These are phyloP conservation scores for Caenorhabditis macrosperma DNA, from an alignment of 2,888 invertebrate species.

Conservation along the genomic window DNA sequence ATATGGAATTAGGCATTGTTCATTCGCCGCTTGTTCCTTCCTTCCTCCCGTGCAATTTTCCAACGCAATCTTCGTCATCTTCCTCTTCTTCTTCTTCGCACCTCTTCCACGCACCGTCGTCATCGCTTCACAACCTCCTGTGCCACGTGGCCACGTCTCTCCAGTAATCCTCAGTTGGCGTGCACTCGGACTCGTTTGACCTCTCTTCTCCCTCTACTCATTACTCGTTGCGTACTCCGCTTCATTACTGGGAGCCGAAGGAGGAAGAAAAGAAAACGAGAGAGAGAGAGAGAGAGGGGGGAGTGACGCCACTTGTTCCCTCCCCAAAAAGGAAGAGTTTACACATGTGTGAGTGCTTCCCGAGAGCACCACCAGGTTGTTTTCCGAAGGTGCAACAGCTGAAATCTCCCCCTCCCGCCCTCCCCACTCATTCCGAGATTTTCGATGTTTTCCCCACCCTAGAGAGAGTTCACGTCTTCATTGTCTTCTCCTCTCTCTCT, in stretches of 20 bases:
- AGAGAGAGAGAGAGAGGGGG: neutral
- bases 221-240: constrained; percentile 4
- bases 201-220: neutral
- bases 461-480: neutral
- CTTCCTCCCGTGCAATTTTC: no score
- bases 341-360: no score
- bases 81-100: neutral
- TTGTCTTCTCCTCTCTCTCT: neutral
- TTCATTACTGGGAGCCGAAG: neutral
- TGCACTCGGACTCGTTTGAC: neutral
- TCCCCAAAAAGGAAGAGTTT: constrained; percentile 17
- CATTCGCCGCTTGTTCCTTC: no score
- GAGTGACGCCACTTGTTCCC: constrained; percentile 23
- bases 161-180: neutral
- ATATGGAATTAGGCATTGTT: constrained; percentile 42
- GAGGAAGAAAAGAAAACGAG: neutral
- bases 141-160: no score
- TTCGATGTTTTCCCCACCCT: neutral
- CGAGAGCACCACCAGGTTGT: constrained; percentile 6
- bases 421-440: neutral
- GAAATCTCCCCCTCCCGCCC: neutral
- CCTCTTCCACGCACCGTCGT: no score
- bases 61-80: no score
- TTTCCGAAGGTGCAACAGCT: constrained; percentile 2
- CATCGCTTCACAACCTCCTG: no score